Conservation (phyloP, 1,140 invertebrate genomes). For the Brachionus paranguensis region DNA sequence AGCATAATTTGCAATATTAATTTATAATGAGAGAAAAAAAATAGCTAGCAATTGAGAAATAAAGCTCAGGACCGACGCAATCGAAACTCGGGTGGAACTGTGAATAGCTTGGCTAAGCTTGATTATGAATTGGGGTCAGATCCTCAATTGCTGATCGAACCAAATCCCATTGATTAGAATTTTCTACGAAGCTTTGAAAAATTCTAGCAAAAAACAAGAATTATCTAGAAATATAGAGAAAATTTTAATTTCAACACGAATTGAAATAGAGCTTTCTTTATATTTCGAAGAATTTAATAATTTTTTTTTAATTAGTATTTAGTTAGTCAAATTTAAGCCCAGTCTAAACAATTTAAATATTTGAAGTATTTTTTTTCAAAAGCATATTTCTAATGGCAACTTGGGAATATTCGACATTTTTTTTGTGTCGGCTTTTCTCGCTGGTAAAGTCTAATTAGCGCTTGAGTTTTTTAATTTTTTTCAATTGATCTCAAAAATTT, state of each 20-base stretch:
- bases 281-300: neutral
- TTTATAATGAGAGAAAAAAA: neutral
- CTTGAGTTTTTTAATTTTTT: too few species aligned
- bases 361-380: neutral
- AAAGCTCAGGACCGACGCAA: neutral
- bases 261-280: neutral
- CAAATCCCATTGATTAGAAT: neutral
- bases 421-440: neutral
- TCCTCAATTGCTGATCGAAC: neutral
- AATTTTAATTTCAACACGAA: constrained; percentile 15
- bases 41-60: neutral
- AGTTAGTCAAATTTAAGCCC: neutral
- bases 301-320: neutral
- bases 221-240: constrained; percentile 21
- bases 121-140: neutral
- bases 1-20: constrained; percentile 19
- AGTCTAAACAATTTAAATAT: neutral
- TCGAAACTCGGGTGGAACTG: neutral
- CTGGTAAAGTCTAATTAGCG: too few species aligned
- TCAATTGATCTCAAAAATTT: neutral
- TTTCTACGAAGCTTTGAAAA: neutral
- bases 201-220: neutral
- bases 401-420: neutral
- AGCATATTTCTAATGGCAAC: neutral
- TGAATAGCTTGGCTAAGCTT: neutral